These are phyloP conservation scores for Pocillopora meandrina DNA, from an alignment of 92 coral and sea anemone species.

Conservation along the genomic window DNA sequence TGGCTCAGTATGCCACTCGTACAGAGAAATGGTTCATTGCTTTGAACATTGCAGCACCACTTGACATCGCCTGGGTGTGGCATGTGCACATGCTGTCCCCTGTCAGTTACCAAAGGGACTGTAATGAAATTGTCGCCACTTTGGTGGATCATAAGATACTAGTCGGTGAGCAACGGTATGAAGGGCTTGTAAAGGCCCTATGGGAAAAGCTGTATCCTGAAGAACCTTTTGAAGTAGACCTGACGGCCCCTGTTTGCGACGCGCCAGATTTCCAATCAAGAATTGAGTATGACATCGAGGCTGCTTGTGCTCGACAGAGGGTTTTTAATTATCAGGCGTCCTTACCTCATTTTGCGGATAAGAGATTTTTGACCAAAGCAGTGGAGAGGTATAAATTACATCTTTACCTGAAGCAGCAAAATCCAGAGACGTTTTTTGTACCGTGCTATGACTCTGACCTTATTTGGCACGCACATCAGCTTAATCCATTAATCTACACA, in stretches of 20 bases:
- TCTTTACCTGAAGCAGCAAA: constrained; percentile 23
- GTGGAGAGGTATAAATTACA: constrained; percentile 34
- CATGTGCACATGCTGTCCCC: constrained; percentile 48
- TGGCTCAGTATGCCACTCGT: constrained; percentile 8
- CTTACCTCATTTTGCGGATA: constrained; percentile 52
- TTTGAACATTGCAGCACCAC: constrained; percentile 31
- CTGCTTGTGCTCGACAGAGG: constrained; percentile 53
- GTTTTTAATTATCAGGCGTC: constrained; percentile 53
- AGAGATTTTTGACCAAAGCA: constrained; percentile 27
- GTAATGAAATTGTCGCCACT: constrained; percentile 47
- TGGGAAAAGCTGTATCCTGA: constrained; percentile 55
- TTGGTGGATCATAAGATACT: constrained; percentile 52
- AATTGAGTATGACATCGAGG: constrained; percentile 43
- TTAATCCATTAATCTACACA: constrained; percentile 47
- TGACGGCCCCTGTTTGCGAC: constrained; percentile 40
- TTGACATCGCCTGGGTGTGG: constrained; percentile 53
- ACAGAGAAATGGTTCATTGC: too few species aligned
- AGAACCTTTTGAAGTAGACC: constrained; percentile 65
- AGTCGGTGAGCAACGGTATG: constrained; percentile 23
- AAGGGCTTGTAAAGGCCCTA: constrained; percentile 39
- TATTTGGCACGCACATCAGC: constrained; percentile 71
- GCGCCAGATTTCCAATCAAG: constrained; percentile 9
- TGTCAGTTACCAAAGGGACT: constrained; percentile 30
- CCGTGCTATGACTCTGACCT: constrained; percentile 68
- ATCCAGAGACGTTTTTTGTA: constrained; percentile 48